phyloP scores from a whole-genome alignment of 35 echinoderm and acorn worm species.

The Ophiothrix spiculata region DNA sequence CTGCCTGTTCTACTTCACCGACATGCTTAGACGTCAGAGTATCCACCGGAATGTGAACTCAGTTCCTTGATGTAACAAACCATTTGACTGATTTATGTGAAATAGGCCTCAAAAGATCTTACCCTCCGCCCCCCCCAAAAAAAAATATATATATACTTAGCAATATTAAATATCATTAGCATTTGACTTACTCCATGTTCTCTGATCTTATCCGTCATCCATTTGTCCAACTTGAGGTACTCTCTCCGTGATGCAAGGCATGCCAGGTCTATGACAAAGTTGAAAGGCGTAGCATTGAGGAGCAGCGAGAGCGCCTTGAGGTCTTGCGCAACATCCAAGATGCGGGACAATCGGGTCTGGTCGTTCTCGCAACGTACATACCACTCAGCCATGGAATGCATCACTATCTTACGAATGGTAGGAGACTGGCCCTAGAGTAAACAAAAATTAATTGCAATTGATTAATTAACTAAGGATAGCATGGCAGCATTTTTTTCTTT shows the following conservation, averaged over 20 bases:
- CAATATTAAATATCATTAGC: too few species aligned
- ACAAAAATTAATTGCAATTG: background rate
- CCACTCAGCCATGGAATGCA: constrained; percentile 98
- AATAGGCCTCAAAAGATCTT: too few species aligned
- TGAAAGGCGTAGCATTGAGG: constrained; percentile 86
- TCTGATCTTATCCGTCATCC: constrained; percentile 98
- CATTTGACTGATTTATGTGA: too few species aligned
- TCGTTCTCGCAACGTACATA: constrained; percentile 91
- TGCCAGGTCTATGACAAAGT: constrained; percentile 94
- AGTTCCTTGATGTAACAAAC: too few species aligned
- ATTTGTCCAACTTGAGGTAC: constrained; percentile 97
- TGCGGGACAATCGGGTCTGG: constrained; percentile 87
- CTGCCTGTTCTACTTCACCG: too few species aligned
- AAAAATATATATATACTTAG: too few species aligned
- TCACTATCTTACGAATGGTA: constrained; percentile 83
- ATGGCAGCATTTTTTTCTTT: too few species aligned
- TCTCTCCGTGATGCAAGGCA: constrained; percentile 92
- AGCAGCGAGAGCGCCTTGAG: constrained; percentile 89
- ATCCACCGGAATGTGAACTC: too few species aligned
- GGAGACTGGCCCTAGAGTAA: constrained; percentile 68
- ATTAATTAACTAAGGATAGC: too few species aligned
- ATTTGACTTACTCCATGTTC: constrained; percentile 99
- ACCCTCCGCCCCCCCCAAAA: too few species aligned
- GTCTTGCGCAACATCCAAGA: constrained; percentile 98
- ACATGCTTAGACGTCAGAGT: too few species aligned